phyloP scores from a whole-genome alignment of 2,797 vertebrate species.

The Ispidina picta region DNA sequence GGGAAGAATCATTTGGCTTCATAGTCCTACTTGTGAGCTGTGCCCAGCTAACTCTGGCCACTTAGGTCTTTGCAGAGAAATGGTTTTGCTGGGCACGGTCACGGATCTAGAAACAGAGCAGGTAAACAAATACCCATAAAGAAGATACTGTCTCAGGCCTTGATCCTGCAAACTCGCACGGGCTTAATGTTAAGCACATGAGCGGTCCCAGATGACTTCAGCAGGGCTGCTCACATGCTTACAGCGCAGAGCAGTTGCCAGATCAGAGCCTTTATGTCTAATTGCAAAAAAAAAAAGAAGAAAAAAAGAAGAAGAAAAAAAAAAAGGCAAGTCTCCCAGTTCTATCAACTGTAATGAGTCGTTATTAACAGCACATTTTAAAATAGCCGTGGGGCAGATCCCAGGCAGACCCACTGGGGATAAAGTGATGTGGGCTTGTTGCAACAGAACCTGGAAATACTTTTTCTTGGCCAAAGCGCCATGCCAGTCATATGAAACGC shows the following conservation, averaged over 20 bases:
- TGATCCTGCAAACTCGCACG: background rate
- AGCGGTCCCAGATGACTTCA: slow-evolving; percentile 30
- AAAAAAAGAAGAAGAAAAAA: no score
- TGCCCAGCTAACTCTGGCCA: background rate
- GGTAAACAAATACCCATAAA: background rate
- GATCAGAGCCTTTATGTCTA: slow-evolving; percentile 33
- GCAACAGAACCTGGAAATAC: slow-evolving; percentile 52
- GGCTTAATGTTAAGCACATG: slow-evolving; percentile 26
- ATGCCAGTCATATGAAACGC: slow-evolving; percentile 1
- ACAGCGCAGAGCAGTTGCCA: background rate
- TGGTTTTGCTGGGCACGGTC: background rate
- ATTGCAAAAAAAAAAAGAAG: slow-evolving; percentile 18
- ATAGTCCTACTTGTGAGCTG: background rate
- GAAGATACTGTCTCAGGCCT: background rate
- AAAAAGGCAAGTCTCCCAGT: slow-evolving; percentile 22
- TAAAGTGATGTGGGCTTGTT: slow-evolving; percentile 28
- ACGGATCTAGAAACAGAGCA: background rate
- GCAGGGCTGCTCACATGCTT: background rate
- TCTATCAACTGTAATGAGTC: slow-evolving; percentile 41
- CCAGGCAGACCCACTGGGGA: slow-evolving; percentile 23
- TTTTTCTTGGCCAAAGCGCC: slow-evolving; percentile 23
- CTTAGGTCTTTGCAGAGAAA: background rate
- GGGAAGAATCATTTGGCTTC: background rate
- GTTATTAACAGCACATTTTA: slow-evolving; percentile 35
- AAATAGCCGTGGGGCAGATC: slow-evolving; percentile 35